Evolutionary conservation across 2,797 vertebrate genomes (phyloP).

Genomic region (Malurus splendens): DNA sequence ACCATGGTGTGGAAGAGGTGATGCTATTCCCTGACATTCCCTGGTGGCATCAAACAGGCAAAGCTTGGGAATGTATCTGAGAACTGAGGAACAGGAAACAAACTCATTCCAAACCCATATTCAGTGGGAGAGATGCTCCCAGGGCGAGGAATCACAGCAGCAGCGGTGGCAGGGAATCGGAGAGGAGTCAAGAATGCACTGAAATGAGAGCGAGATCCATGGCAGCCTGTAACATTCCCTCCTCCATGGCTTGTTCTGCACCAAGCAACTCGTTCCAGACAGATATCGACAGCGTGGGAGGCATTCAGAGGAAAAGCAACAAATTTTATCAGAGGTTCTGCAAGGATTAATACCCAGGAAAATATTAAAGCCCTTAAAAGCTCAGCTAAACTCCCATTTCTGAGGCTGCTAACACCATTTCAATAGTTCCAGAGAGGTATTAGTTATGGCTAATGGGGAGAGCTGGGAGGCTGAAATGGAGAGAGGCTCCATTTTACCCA

Average conservation of each 20-base stretch:
- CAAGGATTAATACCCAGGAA: conserved; percentile 41
- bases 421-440: neutral
- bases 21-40: neutral
- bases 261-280: conserved; percentile 26
- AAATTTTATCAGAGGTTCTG: conserved; percentile 40
- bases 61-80: neutral
- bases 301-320: conserved; percentile 39
- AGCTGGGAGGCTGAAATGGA: conserved; percentile 22
- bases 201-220: neutral
- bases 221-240: neutral
- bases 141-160: neutral
- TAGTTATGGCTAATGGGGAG: neutral
- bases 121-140: neutral
- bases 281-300: conserved; percentile 42
- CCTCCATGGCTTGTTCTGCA: conserved; percentile 14
- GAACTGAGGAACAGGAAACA: neutral
- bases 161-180: neutral
- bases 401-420: neutral
- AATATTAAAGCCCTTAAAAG: conserved; percentile 37
- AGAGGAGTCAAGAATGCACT: neutral
- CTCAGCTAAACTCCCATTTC: conserved; percentile 28
- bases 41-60: neutral
- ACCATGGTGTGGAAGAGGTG: neutral
- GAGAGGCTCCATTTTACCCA: conserved; percentile 21
- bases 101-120: neutral